Base-by-base conservation (phyloP, 2,113 vertebrate genomes). In the Lamprologus tigripictilis region DNA sequence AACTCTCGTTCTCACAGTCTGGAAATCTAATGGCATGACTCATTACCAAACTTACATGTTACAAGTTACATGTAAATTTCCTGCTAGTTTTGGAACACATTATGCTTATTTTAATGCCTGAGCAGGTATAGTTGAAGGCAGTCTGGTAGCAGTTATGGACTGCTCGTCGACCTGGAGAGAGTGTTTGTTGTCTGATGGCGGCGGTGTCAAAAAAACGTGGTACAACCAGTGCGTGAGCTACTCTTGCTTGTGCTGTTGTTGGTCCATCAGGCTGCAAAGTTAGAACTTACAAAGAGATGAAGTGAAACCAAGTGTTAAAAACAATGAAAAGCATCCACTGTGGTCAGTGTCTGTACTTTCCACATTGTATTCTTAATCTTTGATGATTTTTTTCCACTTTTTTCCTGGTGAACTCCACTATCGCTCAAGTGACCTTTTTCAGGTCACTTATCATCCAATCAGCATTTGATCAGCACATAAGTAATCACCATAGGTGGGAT, bases 191-290 rank as follows among this genome's bases (percentile, higher is more conserved):
- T 37, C 61, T 37, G 61, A 66, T 33, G 57, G 28, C 0, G 3
- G 4, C 19, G 1, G 33, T 37, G 61, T 68, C 35, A 68, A 63
- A 61, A 33, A 63, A 63, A 23, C 11, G 35, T 68, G 63, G 11
- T 6, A 68, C 63, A 68, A 68, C n/a, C 11, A 40, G 5, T 0
- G 35, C 0, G 3, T 9, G 66, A 14, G n/a, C 19, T 0, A 2
- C 3, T 68, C n/a, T 14, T 0, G 7, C 63, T 68, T 68, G 63
- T 68, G 19, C 35, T 68, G 63, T 21, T 71, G 11, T 71, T 71
- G 12, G 35, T 40, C 35, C 3, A n/a, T 68, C 35, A 23, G n/a
- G 35, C 35, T 2, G 11, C 63, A 21, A 40, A 71, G n/a, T 71
- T 71, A 71, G 37, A 40, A 68, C n/a, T 40, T 40, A 68, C 63